Evolutionary conservation across 2,888 invertebrate genomes (phyloP).

Genomic region (Koerneria pararmatus): DNA sequence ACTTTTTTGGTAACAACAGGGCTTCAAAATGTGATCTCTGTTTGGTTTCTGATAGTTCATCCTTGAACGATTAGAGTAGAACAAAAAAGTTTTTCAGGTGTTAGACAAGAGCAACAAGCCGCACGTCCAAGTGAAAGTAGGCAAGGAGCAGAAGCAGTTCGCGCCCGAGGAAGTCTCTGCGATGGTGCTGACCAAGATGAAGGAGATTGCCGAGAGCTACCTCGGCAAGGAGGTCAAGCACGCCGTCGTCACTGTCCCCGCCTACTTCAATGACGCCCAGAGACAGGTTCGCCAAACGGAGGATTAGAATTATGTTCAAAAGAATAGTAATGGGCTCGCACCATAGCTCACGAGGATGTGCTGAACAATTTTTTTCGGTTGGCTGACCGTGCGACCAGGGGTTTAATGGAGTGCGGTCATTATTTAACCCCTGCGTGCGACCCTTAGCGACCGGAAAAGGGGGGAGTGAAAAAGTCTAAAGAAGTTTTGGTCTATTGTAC

Average conservation of each 20-base stretch:
- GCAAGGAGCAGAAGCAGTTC: slow-evolving; percentile 78
- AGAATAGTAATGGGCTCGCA: slow-evolving; percentile 78
- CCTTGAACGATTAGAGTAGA: too few relatives aligned
- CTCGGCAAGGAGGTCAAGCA: slow-evolving; percentile 73
- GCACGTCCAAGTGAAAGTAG: slow-evolving; percentile 79
- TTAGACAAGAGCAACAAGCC: slow-evolving; percentile 88
- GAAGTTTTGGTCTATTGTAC: too few relatives aligned
- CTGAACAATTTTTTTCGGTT: neutral
- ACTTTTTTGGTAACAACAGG: too few relatives aligned
- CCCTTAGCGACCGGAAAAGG: neutral
- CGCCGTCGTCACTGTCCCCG: slow-evolving; percentile 90
- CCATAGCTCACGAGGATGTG: neutral
- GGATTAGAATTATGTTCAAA: slow-evolving; percentile 92
- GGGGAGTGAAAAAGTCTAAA: neutral
- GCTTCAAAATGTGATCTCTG: too few relatives aligned
- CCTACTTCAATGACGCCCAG: slow-evolving; percentile 99
- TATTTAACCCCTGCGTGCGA: neutral
- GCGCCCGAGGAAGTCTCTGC: slow-evolving; percentile 98
- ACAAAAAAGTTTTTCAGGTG: slow-evolving; percentile 64
- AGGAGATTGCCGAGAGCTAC: slow-evolving; percentile 59
- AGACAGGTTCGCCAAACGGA: slow-evolving; percentile 71
- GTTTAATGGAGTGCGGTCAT: neutral
- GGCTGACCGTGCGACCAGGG: neutral
- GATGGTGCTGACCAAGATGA: slow-evolving; percentile 72
- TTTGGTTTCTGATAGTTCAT: too few relatives aligned